Percentiles rank a stretch among this genome's conserved stretches.
Evolutionary conservation across 2,797 vertebrate species (phyloP).

Genomic region (Botia kubotai): DNA sequence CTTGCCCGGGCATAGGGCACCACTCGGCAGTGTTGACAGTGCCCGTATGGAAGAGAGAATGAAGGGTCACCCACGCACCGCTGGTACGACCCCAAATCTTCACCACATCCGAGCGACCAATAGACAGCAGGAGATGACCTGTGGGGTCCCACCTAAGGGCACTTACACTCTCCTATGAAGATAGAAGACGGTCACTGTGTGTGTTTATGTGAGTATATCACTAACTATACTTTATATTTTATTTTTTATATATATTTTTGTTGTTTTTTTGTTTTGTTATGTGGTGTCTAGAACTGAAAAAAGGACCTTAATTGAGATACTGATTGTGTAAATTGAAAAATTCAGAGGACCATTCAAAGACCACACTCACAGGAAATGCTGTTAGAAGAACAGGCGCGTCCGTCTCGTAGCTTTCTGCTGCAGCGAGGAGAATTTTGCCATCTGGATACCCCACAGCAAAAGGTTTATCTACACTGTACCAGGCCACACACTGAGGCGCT

Average conservation of each 20-base stretch:
- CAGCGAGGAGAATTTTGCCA: slow-evolving; percentile 79
- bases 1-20: slow-evolving; percentile 78
- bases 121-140: slow-evolving; percentile 79
- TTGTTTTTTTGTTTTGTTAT: too few species aligned
- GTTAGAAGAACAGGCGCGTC: slow-evolving; percentile 75
- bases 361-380: slow-evolving; percentile 76
- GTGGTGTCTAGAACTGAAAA: background rate
- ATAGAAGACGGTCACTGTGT: background rate
- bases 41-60: slow-evolving; percentile 78
- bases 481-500: slow-evolving; percentile 81
- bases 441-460: slow-evolving; percentile 82
- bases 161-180: slow-evolving; percentile 73
- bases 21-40: slow-evolving; percentile 75
- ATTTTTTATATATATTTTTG: too few species aligned
- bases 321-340: too few species aligned
- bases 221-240: slow-evolving; percentile 8
- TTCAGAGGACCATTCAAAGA: background rate
- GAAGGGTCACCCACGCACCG: slow-evolving; percentile 75
- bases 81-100: slow-evolving; percentile 77
- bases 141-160: slow-evolving; percentile 83
- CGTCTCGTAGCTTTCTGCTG: slow-evolving; percentile 70
- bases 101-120: slow-evolving; percentile 76
- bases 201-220: background rate
- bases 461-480: slow-evolving; percentile 79
- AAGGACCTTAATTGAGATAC: too few species aligned